Evolutionary conservation across 1,140 invertebrate genomes (phyloP).

Genomic region (Druon quercuslanigerum): DNA sequence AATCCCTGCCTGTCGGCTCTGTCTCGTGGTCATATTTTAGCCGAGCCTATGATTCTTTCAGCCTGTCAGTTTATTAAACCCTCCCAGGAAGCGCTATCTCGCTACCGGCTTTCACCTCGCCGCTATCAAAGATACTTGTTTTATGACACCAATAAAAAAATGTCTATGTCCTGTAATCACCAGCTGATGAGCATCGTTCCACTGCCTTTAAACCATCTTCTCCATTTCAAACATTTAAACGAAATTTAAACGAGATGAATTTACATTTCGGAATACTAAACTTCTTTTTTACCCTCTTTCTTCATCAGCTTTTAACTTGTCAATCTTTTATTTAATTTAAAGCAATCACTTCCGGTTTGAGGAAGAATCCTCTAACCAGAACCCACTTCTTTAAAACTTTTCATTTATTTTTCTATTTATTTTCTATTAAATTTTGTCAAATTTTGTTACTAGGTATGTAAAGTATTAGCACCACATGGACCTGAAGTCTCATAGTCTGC

Average conservation of each 20-base stretch:
- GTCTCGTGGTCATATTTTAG: slow-evolving; percentile 67
- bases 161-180: slow-evolving; percentile 23
- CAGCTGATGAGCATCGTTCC: slow-evolving; percentile 16
- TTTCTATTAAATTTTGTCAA: too few relatives aligned
- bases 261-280: background rate
- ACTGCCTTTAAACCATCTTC: slow-evolving; percentile 47
- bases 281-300: background rate
- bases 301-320: background rate
- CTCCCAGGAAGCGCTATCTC: slow-evolving; percentile 34
- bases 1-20: slow-evolving; percentile 50
- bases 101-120: slow-evolving; percentile 31
- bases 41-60: slow-evolving; percentile 43
- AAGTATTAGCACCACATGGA: too few relatives aligned
- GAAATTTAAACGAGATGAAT: slow-evolving; percentile 26
- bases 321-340: background rate
- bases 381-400: too few relatives aligned
- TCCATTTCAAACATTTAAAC: background rate
- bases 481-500: too few relatives aligned
- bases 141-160: slow-evolving; percentile 23
- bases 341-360: too few relatives aligned
- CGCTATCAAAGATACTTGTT: slow-evolving; percentile 23
- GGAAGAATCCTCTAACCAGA: too few relatives aligned
- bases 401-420: too few relatives aligned
- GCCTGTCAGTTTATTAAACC: slow-evolving; percentile 48
- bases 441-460: too few relatives aligned